These are phyloP conservation scores for Disparrhopalites patrizii DNA, from an alignment of 2,888 invertebrate species.

Conservation along the genomic window DNA sequence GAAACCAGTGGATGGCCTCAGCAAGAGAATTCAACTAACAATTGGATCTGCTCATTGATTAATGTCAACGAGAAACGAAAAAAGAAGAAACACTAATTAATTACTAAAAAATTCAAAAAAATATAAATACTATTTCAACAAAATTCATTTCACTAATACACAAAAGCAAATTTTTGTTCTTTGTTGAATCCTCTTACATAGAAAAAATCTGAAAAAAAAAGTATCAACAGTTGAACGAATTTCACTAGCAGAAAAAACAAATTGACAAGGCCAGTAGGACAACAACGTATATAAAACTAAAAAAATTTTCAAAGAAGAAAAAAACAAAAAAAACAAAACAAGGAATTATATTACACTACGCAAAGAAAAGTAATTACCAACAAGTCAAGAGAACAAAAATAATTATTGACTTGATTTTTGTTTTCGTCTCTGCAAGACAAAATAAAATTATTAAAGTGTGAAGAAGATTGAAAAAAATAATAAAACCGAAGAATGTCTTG, in stretches of 20 bases:
- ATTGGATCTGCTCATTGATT: constrained; percentile 39
- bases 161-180: constrained; percentile 7
- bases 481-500: constrained; percentile 4
- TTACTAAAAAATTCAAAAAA: constrained; percentile 11
- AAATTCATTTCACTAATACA: constrained; percentile 17
- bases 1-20: constrained; percentile 26
- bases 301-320: constrained; percentile 6
- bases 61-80: constrained; percentile 44
- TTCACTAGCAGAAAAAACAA: constrained; percentile 6
- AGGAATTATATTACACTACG: constrained; percentile 10
- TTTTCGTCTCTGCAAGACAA: constrained; percentile 16
- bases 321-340: constrained; percentile 15
- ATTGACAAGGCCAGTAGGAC: constrained; percentile 22
- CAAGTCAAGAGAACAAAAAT: constrained; percentile 22
- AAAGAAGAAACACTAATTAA: constrained; percentile 44
- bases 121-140: constrained; percentile 4
- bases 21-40: constrained; percentile 25
- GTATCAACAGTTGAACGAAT: background rate
- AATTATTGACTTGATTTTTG: constrained; percentile 19
- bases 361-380: background rate
- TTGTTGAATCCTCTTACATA: constrained; percentile 4
- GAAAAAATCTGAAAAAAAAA: constrained; percentile 13
- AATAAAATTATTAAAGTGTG: background rate
- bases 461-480: constrained; percentile 2
- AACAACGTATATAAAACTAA: constrained; percentile 8